These are phyloP conservation scores for Protodeltote pygarga DNA, from an alignment of 2,888 invertebrate species.

Conservation along the genomic window DNA sequence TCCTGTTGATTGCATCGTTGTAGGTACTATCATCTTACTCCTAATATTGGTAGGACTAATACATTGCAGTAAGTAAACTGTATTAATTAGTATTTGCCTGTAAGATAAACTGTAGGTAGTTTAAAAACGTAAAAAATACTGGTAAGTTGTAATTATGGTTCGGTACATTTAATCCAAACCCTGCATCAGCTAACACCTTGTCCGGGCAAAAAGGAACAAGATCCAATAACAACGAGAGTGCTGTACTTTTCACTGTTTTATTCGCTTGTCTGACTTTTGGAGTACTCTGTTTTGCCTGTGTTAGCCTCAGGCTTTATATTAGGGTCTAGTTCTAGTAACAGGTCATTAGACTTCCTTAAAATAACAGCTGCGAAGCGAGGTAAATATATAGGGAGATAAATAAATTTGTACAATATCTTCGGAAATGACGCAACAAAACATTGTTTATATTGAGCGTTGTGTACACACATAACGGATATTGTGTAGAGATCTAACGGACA, in stretches of 20 bases:
- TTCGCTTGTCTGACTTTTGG: conserved; percentile 46
- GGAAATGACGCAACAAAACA: background rate
- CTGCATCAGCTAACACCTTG: conserved; percentile 40
- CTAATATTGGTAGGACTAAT: no score
- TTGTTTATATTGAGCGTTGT: no score
- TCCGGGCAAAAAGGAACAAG: conserved; percentile 32
- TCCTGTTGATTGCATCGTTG: no score
- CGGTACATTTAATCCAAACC: conserved; percentile 23
- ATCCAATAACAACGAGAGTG: conserved; percentile 45
- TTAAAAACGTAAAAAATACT: conserved; percentile 8
- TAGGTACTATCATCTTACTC: no score
- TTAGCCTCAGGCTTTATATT: conserved; percentile 36
- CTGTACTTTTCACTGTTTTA: conserved; percentile 41
- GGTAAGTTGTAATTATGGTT: conserved; percentile 12
- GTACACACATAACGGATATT: no score
- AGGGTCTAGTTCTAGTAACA: conserved; percentile 32
- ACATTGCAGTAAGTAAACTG: no score
- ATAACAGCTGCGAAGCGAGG: no score
- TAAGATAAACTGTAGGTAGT: no score
- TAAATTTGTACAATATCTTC: conserved; percentile 3
- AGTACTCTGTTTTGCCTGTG: conserved; percentile 36
- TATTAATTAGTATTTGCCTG: no score
- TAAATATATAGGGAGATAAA: no score
- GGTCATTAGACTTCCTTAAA: conserved; percentile 20
- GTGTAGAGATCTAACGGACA: no score